Evolutionary conservation across 2,113 vertebrate species (phyloP).

Genomic region (Dicerorhinus sumatrensis): DNA sequence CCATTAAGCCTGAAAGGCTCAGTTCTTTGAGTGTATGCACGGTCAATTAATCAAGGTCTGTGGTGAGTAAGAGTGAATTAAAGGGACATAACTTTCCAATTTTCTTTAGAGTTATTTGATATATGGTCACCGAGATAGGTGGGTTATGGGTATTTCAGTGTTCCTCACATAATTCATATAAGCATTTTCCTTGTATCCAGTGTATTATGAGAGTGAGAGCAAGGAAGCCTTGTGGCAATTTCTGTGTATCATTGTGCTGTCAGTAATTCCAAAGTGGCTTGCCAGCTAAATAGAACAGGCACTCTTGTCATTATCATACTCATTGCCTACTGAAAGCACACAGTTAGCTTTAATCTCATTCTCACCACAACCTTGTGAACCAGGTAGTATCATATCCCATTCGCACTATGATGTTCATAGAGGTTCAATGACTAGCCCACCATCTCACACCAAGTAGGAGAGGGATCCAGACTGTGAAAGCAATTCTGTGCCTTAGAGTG

Average conservation of each 20-base stretch:
- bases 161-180: neutral
- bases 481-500: neutral
- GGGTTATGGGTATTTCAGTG: neutral
- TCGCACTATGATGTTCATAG: neutral
- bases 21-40: neutral
- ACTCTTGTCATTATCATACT: neutral
- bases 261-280: slow-evolving; percentile 43
- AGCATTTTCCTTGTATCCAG: neutral
- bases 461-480: neutral
- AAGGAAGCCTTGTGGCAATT: neutral
- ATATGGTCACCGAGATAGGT: neutral
- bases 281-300: neutral
- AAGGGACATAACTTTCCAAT: neutral
- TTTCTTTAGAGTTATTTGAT: neutral
- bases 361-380: neutral
- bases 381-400: neutral
- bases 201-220: neutral
- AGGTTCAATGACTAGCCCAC: neutral
- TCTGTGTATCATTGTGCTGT: neutral
- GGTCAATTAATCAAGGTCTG: neutral
- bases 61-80: neutral
- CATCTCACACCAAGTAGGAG: neutral
- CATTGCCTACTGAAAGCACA: slow-evolving; percentile 10
- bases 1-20: neutral
- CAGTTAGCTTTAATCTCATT: slow-evolving; percentile 22